Conservation (phyloP, 2,888 invertebrate genomes). For the Cheilosia variabilis region DNA sequence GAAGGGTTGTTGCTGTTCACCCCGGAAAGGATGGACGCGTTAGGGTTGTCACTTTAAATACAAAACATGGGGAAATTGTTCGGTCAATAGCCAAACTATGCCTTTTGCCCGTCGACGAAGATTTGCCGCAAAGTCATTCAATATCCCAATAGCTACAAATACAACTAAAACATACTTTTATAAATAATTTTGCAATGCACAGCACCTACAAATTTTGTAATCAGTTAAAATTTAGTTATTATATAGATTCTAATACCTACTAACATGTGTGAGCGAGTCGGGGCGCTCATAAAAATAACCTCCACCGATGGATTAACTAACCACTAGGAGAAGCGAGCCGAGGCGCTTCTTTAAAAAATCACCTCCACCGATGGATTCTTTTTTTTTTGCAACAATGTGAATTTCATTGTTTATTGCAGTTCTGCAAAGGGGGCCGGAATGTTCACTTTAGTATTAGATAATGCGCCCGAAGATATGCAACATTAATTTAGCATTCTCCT, state of each 20-base stretch:
- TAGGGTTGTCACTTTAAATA: constrained; percentile 4
- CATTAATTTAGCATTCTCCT: too few relatives aligned
- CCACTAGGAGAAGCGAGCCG: too few relatives aligned
- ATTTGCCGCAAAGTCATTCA: neutral
- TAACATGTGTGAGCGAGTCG: neutral
- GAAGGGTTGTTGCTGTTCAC: constrained; percentile 6
- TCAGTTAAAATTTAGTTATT: neutral
- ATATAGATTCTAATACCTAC: neutral
- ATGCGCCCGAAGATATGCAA: too few relatives aligned
- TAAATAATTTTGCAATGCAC: neutral
- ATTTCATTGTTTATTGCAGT: neutral
- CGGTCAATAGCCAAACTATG: constrained; percentile 17
- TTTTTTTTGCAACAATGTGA: neutral
- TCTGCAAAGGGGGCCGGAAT: constrained; percentile 4
- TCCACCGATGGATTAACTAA: neutral
- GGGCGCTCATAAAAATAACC: neutral
- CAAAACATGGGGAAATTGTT: constrained; percentile 10
- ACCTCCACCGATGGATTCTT: neutral
- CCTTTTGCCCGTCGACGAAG: constrained; percentile 5
- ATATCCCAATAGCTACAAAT: neutral
- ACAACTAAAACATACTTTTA: neutral
- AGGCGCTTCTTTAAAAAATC: too few relatives aligned
- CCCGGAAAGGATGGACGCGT: constrained; percentile 15
- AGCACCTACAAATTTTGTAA: neutral
- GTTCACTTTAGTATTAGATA: neutral